phyloP scores from a whole-genome alignment of 2,797 vertebrate species.

The Phalanger gymnotis region DNA sequence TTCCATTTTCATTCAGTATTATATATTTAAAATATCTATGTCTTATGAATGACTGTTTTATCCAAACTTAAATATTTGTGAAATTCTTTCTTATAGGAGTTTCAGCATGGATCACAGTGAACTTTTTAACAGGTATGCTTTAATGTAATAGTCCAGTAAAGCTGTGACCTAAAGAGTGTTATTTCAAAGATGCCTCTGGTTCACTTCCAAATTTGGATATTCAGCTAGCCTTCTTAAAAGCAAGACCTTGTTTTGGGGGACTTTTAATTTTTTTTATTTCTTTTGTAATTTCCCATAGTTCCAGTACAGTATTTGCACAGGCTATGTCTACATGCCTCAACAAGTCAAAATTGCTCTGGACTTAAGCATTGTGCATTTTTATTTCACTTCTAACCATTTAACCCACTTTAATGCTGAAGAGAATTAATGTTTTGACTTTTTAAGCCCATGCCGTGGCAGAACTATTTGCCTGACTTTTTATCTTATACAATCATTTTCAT shows the following conservation, averaged over 20 bases:
- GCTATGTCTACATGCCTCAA: background rate
- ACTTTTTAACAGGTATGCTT: slow-evolving; percentile 92
- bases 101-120: slow-evolving; percentile 96
- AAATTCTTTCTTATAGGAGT: slow-evolving; percentile 87
- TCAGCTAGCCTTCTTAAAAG: background rate
- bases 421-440: background rate
- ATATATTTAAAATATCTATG: background rate
- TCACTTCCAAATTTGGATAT: background rate
- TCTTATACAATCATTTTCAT: background rate
- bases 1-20: background rate
- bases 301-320: background rate
- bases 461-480: background rate
- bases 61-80: slow-evolving; percentile 41
- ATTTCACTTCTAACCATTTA: background rate
- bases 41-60: background rate
- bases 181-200: background rate
- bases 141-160: background rate
- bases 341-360: background rate
- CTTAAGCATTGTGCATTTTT: background rate
- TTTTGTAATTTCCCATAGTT: background rate
- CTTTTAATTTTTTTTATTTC: background rate
- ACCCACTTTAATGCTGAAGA: background rate
- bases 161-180: background rate
- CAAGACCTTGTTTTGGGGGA: background rate
- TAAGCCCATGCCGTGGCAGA: background rate